phyloP scores from a whole-genome alignment of 35 echinoderm and acorn worm species.

The Holothuria glaberrima region DNA sequence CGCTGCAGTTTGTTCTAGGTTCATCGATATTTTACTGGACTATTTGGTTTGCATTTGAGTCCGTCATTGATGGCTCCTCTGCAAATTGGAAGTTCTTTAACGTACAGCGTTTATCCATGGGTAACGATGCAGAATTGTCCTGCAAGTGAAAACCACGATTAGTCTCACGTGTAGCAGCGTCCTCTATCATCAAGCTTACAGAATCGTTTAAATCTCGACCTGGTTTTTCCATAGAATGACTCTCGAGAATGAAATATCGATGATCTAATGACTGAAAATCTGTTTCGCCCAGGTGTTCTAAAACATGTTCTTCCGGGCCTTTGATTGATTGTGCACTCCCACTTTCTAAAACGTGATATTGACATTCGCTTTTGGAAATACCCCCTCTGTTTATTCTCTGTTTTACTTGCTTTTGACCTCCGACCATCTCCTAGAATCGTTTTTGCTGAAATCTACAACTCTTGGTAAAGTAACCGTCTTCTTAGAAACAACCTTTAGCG shows the following conservation, averaged over 20 bases:
- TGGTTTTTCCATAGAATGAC: neutral
- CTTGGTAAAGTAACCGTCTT: neutral
- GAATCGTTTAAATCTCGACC: neutral
- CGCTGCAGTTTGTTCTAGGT: too few species aligned
- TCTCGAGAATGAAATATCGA: too few species aligned
- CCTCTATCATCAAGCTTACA: neutral
- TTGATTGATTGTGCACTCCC: too few species aligned
- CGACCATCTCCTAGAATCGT: too few species aligned
- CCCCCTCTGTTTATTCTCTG: neutral
- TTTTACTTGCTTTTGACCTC: neutral
- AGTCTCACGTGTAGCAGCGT: neutral
- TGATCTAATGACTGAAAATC: neutral
- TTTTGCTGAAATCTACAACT: neutral
- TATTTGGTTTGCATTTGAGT: conserved; percentile 19
- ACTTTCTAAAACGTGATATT: conserved; percentile 25
- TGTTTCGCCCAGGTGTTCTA: neutral
- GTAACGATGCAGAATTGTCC: neutral
- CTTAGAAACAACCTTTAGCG: too few species aligned
- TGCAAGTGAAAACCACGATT: neutral
- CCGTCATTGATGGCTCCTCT: neutral
- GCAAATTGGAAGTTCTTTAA: neutral
- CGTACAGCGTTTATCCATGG: neutral
- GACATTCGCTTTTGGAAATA: neutral
- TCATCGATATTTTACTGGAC: too few species aligned
- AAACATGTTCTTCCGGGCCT: too few species aligned